Percentiles rank a stretch among this genome's conserved stretches.
Evolutionary conservation across 2,888 invertebrate genomes (phyloP).

Genomic region (Tubulanus polymorphus): DNA sequence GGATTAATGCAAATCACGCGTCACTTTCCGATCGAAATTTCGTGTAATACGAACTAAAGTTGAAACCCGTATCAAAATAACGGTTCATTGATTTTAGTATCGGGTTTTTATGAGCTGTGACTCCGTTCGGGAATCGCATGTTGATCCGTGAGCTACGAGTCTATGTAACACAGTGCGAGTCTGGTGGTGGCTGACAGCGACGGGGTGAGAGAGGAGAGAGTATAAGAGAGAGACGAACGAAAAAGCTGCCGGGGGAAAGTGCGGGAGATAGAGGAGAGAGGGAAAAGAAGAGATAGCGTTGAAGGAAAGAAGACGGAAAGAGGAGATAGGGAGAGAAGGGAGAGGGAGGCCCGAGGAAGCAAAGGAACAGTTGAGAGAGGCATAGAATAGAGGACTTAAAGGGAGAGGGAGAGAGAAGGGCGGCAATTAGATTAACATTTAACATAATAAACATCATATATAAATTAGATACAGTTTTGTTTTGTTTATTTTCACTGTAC

Average conservation of each 20-base stretch:
- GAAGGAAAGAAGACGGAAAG: not conserved
- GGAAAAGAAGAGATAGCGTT: not conserved
- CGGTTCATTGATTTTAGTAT: too few species aligned
- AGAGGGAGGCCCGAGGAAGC: conserved; percentile 1
- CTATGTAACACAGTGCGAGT: too few species aligned
- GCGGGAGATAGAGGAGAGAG: not conserved
- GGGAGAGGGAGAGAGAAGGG: not conserved
- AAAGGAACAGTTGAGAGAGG: not conserved
- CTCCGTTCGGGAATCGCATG: too few species aligned
- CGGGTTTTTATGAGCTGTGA: too few species aligned
- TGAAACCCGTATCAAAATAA: too few species aligned
- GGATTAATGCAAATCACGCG: too few species aligned
- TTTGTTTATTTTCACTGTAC: too few species aligned
- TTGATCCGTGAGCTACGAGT: too few species aligned
- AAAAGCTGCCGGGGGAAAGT: conserved; percentile 3
- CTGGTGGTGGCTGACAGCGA: not conserved
- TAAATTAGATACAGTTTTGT: too few species aligned
- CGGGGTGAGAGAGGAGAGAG: not conserved
- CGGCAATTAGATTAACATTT: not conserved
- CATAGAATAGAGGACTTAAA: conserved; percentile 1
- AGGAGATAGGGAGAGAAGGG: not conserved
- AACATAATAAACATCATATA: too few species aligned
- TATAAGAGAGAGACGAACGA: conserved; percentile 3
- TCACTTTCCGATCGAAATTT: too few species aligned
- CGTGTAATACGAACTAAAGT: too few species aligned